Conservation (phyloP, 1,140 invertebrate species). For the Danaus plexippus region DNA sequence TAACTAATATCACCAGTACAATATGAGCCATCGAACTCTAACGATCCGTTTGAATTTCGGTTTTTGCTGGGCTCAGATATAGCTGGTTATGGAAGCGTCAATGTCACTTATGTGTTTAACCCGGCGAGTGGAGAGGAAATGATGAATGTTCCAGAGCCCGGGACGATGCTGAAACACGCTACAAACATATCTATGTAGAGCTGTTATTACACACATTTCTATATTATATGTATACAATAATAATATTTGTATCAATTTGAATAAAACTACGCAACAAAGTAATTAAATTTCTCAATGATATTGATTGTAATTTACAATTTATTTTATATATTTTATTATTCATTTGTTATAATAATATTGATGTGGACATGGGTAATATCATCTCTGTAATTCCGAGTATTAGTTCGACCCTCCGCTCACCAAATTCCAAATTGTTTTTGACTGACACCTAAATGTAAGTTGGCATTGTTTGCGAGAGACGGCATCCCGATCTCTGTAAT, state of each 20-base stretch:
- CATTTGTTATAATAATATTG: too few relatives aligned
- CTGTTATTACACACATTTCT: conserved; percentile 16
- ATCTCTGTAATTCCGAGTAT: conserved; percentile 45
- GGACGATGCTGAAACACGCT: conserved; percentile 48
- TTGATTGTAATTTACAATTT: too few relatives aligned
- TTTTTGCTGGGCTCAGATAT: conserved; percentile 31
- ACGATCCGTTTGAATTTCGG: background rate
- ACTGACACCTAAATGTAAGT: conserved; percentile 71
- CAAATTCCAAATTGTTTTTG: conserved; percentile 71
- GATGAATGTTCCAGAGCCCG: conserved; percentile 56
- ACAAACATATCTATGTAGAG: conserved; percentile 38
- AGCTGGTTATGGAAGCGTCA: conserved; percentile 54
- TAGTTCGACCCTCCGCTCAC: conserved; percentile 56
- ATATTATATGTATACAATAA: background rate
- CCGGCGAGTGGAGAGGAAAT: conserved; percentile 68
- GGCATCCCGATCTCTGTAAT: conserved; percentile 59
- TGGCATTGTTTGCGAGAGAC: conserved; percentile 68
- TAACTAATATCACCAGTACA: too few relatives aligned
- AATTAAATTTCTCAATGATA: too few relatives aligned
- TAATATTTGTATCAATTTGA: background rate
- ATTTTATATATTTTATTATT: too few relatives aligned
- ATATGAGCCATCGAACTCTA: too few relatives aligned
- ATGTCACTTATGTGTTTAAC: conserved; percentile 70
- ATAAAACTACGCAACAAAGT: too few relatives aligned
- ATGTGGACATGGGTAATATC: conserved; percentile 9